Base-by-base conservation (phyloP, 2,113 vertebrate genomes). In the Phaetusa simplex region DNA sequence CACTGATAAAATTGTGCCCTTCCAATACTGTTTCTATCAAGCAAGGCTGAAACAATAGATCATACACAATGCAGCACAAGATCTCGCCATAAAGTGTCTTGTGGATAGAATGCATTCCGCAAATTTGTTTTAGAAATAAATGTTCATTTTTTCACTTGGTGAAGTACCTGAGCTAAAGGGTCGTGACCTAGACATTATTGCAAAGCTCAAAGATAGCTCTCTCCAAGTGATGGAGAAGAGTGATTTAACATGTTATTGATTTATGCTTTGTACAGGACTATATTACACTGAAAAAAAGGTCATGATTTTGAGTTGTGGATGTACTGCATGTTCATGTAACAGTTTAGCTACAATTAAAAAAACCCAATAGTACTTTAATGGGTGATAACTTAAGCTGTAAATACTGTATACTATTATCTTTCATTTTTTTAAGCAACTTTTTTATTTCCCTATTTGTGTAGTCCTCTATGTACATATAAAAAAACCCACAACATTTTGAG, bases 381-480 rank as follows among this genome's bases (percentile, higher is more conserved):
- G 80, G 22, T 93, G 91, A 81, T 49, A 83, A 83, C 53, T 82
- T 97, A 97, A 97, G n/a, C 58, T 98, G 97, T 98, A 98, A 97
- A 98, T 98, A 98, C 73, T 98, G 96, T 98, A 98, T 79, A 97
- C 47, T 96, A 92, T 36, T 49, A 8, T 95, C 95, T 97, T 96
- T 97, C 95, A 91, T 98, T 98, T 91, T 97, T 91, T 97, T 96
- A 98, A 96, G 92, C 43, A 97, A 88, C 89, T 95, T 98, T 98
- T 98, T 98, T 93, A 98, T 98, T 98, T 98, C 96, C 95, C 69
- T 97, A 61, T 97, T 97, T 97, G 94, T 98, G 96, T 98, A 97
- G 95, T 95, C 97, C 67, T 97, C 82, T 96, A 14, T 97, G 88
- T 98, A 82, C 90, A 97, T 86, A 92, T 95, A 84, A 67, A 62